phyloP scores from a whole-genome alignment of 1,140 invertebrate genomes.

The Hermatobates lingyangjiaoensis region DNA sequence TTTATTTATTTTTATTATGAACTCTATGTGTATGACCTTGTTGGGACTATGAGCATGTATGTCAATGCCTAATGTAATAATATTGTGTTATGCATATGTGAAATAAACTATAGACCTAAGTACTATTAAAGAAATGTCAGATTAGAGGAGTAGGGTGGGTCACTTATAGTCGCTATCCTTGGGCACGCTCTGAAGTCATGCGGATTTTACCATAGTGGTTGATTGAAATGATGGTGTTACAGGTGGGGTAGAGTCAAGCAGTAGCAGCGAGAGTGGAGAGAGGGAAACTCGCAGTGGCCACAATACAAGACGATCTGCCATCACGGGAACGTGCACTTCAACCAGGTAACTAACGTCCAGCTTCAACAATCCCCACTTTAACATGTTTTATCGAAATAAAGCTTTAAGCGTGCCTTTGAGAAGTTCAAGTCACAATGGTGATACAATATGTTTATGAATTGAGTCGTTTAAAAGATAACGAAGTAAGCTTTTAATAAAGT shows the following conservation, averaged over 20 bases:
- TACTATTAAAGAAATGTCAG: no score
- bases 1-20: no score
- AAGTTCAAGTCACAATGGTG: constrained; percentile 29
- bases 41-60: no score
- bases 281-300: constrained; percentile 22
- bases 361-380: not conserved
- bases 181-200: no score
- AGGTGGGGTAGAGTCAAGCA: constrained; percentile 7
- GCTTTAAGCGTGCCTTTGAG: constrained; percentile 22
- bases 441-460: constrained; percentile 6
- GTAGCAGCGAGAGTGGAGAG: constrained; percentile 8
- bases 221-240: not conserved
- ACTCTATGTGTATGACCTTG: no score
- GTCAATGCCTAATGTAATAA: no score
- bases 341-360: constrained; percentile 30
- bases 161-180: no score
- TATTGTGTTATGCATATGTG: no score
- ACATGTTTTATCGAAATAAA: not conserved
- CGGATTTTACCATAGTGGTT: not conserved
- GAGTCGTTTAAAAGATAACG: not conserved
- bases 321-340: constrained; percentile 57
- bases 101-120: no score
- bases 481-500: not conserved
- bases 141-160: no score
- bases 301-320: constrained; percentile 25